phyloP scores from a whole-genome alignment of 92 coral and sea anemone species.

The Ricordea florida region DNA sequence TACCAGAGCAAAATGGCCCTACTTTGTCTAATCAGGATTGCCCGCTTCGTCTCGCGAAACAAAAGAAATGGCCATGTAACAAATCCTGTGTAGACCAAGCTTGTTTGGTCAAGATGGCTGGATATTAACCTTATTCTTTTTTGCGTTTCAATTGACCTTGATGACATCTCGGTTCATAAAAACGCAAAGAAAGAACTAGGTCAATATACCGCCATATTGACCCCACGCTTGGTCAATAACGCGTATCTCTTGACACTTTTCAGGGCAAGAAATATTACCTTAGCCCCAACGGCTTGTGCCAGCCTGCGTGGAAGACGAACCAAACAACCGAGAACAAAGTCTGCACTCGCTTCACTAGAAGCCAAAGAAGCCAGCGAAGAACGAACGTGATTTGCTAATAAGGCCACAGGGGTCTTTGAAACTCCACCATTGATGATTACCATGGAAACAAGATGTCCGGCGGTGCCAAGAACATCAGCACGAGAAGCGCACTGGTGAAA shows the following conservation, averaged over 20 bases:
- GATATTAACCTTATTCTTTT: too few relatives aligned
- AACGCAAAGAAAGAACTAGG: too few relatives aligned
- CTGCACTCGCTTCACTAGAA: conserved; percentile 17
- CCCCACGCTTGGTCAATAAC: too few relatives aligned
- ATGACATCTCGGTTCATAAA: too few relatives aligned
- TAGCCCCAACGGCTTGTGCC: conserved; percentile 67
- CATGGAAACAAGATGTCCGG: conserved; percentile 88
- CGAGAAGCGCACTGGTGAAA: conserved; percentile 47
- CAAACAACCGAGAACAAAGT: conserved; percentile 76
- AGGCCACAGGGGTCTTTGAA: conserved; percentile 70
- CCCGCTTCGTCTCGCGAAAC: too few relatives aligned
- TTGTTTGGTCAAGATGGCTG: neutral
- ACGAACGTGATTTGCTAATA: conserved; percentile 81
- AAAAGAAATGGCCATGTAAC: neutral
- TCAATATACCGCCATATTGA: too few relatives aligned
- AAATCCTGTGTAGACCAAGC: too few relatives aligned
- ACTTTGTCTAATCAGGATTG: too few relatives aligned
- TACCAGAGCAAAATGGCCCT: too few relatives aligned
- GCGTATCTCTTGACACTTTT: too few relatives aligned
- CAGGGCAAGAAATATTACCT: conserved; percentile 50
- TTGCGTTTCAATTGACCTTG: too few relatives aligned
- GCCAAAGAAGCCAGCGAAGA: conserved; percentile 55
- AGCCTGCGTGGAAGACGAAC: conserved; percentile 70
- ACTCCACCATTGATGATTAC: conserved; percentile 81
- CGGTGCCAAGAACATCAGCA: conserved; percentile 67